Evolutionary conservation across 2,888 invertebrate species (phyloP), one percentile per base, ranked within the genome.

Genomic region (Drosophila algonquin): DNA sequence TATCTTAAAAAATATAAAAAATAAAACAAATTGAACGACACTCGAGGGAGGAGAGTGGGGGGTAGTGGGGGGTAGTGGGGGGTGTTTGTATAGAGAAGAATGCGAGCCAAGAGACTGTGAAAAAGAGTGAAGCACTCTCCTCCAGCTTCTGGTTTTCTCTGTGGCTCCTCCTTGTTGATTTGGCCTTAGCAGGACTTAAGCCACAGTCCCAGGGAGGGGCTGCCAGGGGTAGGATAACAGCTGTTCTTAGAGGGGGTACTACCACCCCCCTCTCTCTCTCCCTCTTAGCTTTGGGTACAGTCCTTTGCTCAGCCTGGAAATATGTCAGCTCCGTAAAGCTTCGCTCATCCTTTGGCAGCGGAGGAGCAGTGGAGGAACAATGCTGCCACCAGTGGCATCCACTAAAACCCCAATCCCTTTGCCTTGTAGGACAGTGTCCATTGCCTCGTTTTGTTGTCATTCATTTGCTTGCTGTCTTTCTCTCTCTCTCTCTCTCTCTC

Each of bases 171-270:
- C 63, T 63, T 79, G 74, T 76, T 83, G 87, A 84, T 83, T 81
- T 87, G 87, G 87, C 82, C 83, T 83, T 85, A 78, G 78, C 73
- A 76, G 82, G 7, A 40, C 82, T 84, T 81, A 64, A 54, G 46
- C 50, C 55, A 40, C 6, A n/a, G 40, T 24, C 24, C 7, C 14
- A n/a, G 27, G 27, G 1, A 27, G 21, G 10, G 16, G 14, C 1
- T 7, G 7, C 45, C 30, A 10, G 32, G 3, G 32, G 1, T 1
- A 35, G 12, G 21, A n/a, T 44, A 56, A 50, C 63, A 72, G 63
- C 71, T 57, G 69, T 72, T 71, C 57, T 52, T 32, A 14, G 24
- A 18, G 21, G 10, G 27, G 40, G 27, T 14, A n/a, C 45, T 18
- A n/a, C n/a, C n/a, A n/a, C n/a, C n/a, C n/a, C n/a, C 12, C 55